Percentiles rank a stretch among this genome's conserved stretches.
phyloP scores from a whole-genome alignment of 2,113 vertebrate genomes.

The Polyodon spathula region DNA sequence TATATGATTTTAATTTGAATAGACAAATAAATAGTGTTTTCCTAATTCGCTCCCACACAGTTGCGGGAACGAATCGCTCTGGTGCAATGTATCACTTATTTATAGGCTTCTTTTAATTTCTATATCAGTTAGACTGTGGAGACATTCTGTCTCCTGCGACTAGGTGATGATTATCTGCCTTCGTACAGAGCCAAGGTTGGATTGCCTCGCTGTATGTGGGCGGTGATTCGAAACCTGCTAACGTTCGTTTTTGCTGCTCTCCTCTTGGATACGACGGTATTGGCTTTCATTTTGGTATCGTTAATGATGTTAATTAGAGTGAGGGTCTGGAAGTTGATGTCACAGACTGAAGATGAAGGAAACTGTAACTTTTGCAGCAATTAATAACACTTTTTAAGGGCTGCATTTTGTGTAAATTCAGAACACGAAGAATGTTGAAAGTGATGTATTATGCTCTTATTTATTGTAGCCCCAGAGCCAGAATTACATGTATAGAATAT shows the following conservation, averaged over 20 bases:
- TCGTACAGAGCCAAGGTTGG: constrained; percentile 1
- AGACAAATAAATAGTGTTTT: constrained; percentile 1
- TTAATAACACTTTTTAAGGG: too few species aligned
- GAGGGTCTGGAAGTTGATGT: too few species aligned
- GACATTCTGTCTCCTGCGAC: constrained; percentile 16
- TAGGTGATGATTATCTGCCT: constrained; percentile 15
- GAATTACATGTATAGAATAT: too few species aligned
- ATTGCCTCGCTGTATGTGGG: constrained; percentile 14
- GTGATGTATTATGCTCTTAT: too few species aligned
- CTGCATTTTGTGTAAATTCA: too few species aligned
- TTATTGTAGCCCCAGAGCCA: too few species aligned
- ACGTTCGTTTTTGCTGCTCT: constrained; percentile 1
- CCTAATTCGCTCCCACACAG: neutral
- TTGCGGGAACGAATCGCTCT: neutral
- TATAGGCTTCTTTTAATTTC: constrained; percentile 4
- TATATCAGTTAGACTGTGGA: neutral
- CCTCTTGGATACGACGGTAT: neutral
- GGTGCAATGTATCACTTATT: constrained; percentile 5
- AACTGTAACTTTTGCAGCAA: too few species aligned
- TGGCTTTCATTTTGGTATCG: too few species aligned
- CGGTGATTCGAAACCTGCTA: neutral
- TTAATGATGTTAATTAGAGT: too few species aligned
- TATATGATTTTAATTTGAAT: neutral
- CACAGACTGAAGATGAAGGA: too few species aligned
- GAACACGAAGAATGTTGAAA: too few species aligned